Evolutionary conservation across 2,113 vertebrate genomes (phyloP).

Genomic region (Struthidea cinerea): DNA sequence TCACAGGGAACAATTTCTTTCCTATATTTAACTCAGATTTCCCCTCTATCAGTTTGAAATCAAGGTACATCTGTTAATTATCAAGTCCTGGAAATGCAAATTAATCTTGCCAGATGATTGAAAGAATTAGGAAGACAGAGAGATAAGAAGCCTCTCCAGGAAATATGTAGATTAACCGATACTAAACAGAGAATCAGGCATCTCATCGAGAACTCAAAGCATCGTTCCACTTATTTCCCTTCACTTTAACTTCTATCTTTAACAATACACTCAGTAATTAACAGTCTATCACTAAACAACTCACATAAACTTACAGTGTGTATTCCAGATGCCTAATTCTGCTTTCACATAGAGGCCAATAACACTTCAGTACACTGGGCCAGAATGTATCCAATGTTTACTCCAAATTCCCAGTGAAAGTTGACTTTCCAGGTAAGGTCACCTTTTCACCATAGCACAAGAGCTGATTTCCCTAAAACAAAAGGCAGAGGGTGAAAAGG

Average conservation of each 20-base stretch:
- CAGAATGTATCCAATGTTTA: rapidly evolving
- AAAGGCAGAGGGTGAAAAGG: not conserved
- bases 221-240: not conserved
- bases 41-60: not conserved
- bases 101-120: not conserved
- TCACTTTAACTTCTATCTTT: not conserved
- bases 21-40: not conserved
- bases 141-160: not conserved
- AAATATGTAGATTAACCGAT: not conserved
- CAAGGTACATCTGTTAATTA: not conserved
- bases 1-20: rapidly evolving
- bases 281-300: not conserved
- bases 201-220: not conserved
- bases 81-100: not conserved
- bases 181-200: not conserved
- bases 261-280: not conserved
- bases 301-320: not conserved
- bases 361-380: not conserved
- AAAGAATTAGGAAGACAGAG: not conserved
- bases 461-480: not conserved
- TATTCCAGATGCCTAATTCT: not conserved
- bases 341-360: not conserved
- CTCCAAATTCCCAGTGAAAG: not conserved
- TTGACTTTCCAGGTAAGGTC: not conserved
- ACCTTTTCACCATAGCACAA: not conserved